Evolutionary conservation across 2,113 vertebrate species (phyloP), one percentile per base, ranked within the genome.

Genomic region (Hiodon alosoides): DNA sequence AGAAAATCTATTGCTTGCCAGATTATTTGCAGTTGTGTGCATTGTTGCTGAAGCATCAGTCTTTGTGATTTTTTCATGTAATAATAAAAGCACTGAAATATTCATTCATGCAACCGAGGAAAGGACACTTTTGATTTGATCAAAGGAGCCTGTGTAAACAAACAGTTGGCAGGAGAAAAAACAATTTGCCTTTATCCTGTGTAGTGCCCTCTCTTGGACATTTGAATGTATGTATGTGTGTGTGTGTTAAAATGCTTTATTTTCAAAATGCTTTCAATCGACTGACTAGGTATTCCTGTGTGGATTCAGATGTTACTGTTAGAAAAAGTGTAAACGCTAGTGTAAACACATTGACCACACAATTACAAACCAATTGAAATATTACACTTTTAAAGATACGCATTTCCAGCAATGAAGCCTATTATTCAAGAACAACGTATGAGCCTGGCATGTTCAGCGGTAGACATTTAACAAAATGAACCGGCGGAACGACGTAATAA

Each of bases 401-500:
- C 2, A 31, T 31, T 31, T 31, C 31, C 31, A 31, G 31, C 31
- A 54, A 54, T 69, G 31, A 31, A 31, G 31, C 31, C 31, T 31
- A 31, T 31, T 31, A 31, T 31, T 31, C 31, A 31, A 31, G 31
- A 31, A 31, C 31, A 31, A 31, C 2, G 31, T 31, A 31, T 31
- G 31, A 31, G 31, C 31, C 31, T 31, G 31, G 31, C 31, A 31
- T 31, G 31, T 31, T 31, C 31, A 58, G 7, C 72, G 72, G 67
- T 75, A 31, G 10, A 13, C 8, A 6, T 5, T 61, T 76, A 69
- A 72, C 70, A 65, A 54, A 67, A 47, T 73, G 53, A 76, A 68
- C 31, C 46, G 50, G 58, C 14, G 48, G 55, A 57, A 47, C 55
- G 51, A 64, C 50, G 58, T 60, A 86, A 82, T 82, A 83, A 72